A percentile compares a stretch with the other conserved stretches of the same genome.
Conservation (phyloP, 1,140 invertebrate species). For the Helicoverpa armigera region DNA sequence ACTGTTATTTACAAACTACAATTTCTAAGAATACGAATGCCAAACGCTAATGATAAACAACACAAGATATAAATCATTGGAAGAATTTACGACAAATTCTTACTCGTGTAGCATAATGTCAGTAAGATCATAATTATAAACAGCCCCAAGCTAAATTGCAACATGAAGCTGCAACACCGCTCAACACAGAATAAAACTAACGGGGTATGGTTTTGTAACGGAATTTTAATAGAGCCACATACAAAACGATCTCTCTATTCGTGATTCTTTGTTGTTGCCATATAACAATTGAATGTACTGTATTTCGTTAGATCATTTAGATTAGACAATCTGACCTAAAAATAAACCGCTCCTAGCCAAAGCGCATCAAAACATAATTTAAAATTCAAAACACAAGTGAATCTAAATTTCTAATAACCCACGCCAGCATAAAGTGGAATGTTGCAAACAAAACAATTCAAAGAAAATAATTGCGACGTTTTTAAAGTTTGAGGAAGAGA, state of each 20-base stretch:
- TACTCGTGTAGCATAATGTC: not conserved
- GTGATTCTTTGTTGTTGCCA: conserved; percentile 20
- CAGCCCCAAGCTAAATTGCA: conserved; percentile 42
- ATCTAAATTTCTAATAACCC: conserved; percentile 19
- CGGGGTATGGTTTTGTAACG: conserved; percentile 49
- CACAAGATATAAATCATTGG: not conserved
- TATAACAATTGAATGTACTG: conserved; percentile 22
- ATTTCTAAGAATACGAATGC: conserved; percentile 4
- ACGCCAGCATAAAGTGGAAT: not conserved
- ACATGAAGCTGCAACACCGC: conserved; percentile 27
- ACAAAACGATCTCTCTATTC: conserved; percentile 2
- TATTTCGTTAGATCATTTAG: conserved; percentile 3
- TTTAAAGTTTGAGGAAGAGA: conserved; percentile 24
- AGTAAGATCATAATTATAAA: not conserved
- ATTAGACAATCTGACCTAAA: conserved; percentile 25
- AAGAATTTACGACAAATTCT: conserved; percentile 2
- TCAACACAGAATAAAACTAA: conserved; percentile 41
- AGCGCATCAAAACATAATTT: conserved; percentile 15
- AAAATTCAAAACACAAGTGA: conserved; percentile 6
- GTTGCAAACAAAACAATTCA: conserved; percentile 13
- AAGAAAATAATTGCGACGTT: conserved; percentile 5
- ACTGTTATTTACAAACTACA: conserved; percentile 1
- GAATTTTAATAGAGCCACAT: conserved; percentile 44
- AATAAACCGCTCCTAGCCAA: conserved; percentile 8
- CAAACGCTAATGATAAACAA: conserved; percentile 41